These are phyloP conservation scores for Aporophyla nigra DNA, from an alignment of 2,888 invertebrate species.

Conservation along the genomic window DNA sequence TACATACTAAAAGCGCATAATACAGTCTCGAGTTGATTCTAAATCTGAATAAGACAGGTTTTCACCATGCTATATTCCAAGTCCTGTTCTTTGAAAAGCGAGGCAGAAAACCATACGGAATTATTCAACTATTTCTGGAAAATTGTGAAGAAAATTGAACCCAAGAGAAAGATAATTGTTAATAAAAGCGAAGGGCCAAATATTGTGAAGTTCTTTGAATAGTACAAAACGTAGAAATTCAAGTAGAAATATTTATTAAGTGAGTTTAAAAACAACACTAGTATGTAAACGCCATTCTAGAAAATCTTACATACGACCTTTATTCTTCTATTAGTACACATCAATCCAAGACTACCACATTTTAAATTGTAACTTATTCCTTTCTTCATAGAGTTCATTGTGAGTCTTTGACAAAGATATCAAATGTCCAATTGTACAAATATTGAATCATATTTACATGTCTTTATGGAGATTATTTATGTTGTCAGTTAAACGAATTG, in stretches of 20 bases:
- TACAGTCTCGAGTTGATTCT: not conserved
- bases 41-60: not conserved
- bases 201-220: slow-evolving; percentile 13
- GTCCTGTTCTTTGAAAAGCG: not conserved
- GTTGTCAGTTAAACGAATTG: slow-evolving; percentile 10
- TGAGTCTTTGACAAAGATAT: slow-evolving; percentile 42
- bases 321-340: slow-evolving; percentile 43
- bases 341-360: slow-evolving; percentile 57
- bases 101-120: not conserved
- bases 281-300: slow-evolving; percentile 13
- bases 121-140: not conserved
- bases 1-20: not conserved
- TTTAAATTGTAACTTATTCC: slow-evolving; percentile 57
- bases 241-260: not conserved
- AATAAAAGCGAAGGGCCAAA: slow-evolving; percentile 25
- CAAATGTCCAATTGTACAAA: slow-evolving; percentile 62
- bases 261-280: slow-evolving; percentile 47
- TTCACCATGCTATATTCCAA: no score
- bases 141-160: not conserved
- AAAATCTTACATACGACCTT: slow-evolving; percentile 7
- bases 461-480: slow-evolving; percentile 21
- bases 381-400: slow-evolving; percentile 54
- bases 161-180: not conserved
- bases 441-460: slow-evolving; percentile 46
- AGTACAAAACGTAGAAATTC: slow-evolving; percentile 28